Conservation (phyloP, 1,140 invertebrate species). For the Sitobion miscanthi region DNA sequence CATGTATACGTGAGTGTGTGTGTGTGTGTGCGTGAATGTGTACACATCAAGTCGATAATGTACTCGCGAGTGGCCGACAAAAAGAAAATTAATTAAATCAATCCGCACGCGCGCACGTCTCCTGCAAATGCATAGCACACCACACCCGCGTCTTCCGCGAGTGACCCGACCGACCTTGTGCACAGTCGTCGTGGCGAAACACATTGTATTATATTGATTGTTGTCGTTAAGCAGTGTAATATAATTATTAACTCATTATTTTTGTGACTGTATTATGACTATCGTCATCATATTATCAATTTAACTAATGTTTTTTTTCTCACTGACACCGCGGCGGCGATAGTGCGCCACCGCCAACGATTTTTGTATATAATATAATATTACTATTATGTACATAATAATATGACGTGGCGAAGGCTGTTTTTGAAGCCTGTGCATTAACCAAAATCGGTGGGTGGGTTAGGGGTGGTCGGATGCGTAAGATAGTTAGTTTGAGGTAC, state of each 20-base stretch:
- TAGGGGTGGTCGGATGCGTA: not conserved
- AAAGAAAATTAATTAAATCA: constrained; percentile 13
- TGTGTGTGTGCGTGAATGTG: not conserved
- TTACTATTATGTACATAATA: too few relatives aligned
- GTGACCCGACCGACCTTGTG: not conserved
- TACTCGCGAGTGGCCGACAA: not conserved
- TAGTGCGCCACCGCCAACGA: not conserved
- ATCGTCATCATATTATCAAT: not conserved
- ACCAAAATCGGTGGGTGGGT: not conserved
- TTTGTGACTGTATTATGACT: not conserved
- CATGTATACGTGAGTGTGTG: not conserved
- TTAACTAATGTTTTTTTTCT: not conserved
- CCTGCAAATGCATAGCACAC: not conserved
- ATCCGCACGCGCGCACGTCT: not conserved
- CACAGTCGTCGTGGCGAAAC: not conserved
- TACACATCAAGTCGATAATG: not conserved
- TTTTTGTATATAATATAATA: not conserved
- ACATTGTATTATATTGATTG: not conserved
- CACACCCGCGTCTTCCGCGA: not conserved
- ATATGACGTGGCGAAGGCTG: not conserved
- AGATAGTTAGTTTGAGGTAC: not conserved
- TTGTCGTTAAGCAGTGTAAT: not conserved
- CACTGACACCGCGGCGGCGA: not conserved
- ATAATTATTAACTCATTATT: not conserved
- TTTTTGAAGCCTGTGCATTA: not conserved